Conservation (phyloP, 1,140 invertebrate species). For the Zaprionus vittiger region DNA sequence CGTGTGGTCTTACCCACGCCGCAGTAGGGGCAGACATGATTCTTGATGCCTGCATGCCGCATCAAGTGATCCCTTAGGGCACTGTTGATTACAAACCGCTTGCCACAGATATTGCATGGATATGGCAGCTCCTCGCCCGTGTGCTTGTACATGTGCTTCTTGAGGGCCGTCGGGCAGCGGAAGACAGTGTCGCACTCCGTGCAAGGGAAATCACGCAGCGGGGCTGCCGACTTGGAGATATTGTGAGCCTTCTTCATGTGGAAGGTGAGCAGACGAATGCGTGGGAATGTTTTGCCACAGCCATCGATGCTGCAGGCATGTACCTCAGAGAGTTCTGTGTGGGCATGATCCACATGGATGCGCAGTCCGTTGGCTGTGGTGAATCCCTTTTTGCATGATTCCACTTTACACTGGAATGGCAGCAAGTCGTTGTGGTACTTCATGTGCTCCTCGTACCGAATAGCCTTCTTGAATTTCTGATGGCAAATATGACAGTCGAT, state of each 20-base stretch:
- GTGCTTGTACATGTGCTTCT: constrained; percentile 86
- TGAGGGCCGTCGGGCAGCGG: constrained; percentile 79
- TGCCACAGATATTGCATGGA: constrained; percentile 86
- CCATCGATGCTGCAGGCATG: constrained; percentile 71
- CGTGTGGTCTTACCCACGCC: constrained; percentile 79
- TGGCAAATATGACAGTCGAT: constrained; percentile 82
- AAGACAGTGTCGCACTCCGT: constrained; percentile 79
- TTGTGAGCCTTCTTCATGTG: constrained; percentile 81
- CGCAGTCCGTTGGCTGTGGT: constrained; percentile 79
- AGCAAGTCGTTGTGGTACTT: constrained; percentile 79
- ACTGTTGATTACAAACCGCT: constrained; percentile 79
- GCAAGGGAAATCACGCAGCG: constrained; percentile 72
- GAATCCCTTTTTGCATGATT: constrained; percentile 75
- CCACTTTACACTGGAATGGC: constrained; percentile 78
- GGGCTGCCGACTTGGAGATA: constrained; percentile 70
- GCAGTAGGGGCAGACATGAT: constrained; percentile 80
- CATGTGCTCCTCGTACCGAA: constrained; percentile 80
- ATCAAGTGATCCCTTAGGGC: constrained; percentile 77
- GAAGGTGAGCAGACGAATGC: constrained; percentile 75
- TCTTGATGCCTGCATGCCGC: constrained; percentile 81
- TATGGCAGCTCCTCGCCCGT: constrained; percentile 86
- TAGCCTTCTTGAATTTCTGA: constrained; percentile 80
- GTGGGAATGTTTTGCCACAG: constrained; percentile 75
- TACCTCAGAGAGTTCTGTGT: constrained; percentile 72
- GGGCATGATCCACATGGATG: constrained; percentile 78